Base-by-base conservation (phyloP, 2,797 vertebrate species). In the Alcedo atthis region DNA sequence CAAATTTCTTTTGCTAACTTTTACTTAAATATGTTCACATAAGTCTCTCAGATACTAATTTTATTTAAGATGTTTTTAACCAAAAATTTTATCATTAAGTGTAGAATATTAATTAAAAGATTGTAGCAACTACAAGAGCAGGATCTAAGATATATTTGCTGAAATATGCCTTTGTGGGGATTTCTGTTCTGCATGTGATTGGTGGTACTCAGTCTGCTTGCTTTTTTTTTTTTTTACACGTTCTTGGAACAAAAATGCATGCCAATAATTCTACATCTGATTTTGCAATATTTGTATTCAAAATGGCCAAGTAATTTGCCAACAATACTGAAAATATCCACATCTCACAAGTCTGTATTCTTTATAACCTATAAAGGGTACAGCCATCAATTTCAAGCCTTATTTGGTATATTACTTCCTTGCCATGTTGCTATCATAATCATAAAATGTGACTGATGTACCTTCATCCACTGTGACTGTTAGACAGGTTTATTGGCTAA, bases 391-490 rank as follows among this genome's bases (percentile, higher is more conserved):
- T 94, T 92, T 68, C 78, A 71, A 54, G 49, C 43, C 30, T 91
- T 92, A 90, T 16, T 88, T 87, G 61, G 75, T 75, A 61, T 81
- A 61, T 93, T 94, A 89, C 75, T 77, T 40, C 80, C 91, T 90
- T 82, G 45, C 49, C 54, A 58, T 10, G 12, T 51, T 82, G 68
- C 37, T 75, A 69, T 82, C 81, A 88, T 61, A 54, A 61, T 71
- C 85, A 71, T 89, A 91, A 96, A 89, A 48, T 2, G 20, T 88
- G 90, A 96, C 54, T 77, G 92, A 96, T 94, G 78, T 21, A 42
- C 61, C 51, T 90, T 84, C 49, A 68, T 24, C 33, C 69, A 48
- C 66, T 71, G 58, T 63, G 51, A 71, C 71, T 91, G 79, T 71
- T 19, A 75, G 91, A 63, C 67, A 88, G 85, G 84, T 93, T 92